Conservation (phyloP, 2,113 vertebrate genomes). For the Atherinomorus stipes region DNA sequence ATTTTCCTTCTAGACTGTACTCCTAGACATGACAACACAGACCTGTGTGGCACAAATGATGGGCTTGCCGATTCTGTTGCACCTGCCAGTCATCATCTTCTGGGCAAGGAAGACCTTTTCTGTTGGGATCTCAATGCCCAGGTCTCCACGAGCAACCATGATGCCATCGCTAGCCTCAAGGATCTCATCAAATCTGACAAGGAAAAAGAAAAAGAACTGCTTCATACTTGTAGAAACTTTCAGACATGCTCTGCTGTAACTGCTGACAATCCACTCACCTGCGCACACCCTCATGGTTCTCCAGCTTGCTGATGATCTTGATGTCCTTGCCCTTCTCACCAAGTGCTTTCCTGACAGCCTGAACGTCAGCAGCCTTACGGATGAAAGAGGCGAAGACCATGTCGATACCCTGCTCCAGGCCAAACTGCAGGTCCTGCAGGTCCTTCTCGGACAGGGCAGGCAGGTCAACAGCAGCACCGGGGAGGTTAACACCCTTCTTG, state of each 20-base stretch:
- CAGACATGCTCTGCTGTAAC: not conserved
- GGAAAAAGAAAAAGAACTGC: not conserved
- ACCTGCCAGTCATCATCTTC: constrained; percentile 99
- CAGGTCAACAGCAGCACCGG: constrained; percentile 92
- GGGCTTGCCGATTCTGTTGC: constrained; percentile 95
- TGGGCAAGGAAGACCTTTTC: constrained; percentile 98
- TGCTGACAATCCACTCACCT: constrained; percentile 78
- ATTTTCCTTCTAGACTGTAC: not conserved
- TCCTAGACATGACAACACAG: not conserved
- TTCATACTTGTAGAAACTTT: not conserved
- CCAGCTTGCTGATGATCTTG: constrained; percentile 98
- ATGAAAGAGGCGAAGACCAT: constrained; percentile 99
- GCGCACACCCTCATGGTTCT: constrained; percentile 97
- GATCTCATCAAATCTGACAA: constrained; percentile 94
- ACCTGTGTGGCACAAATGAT: constrained; percentile 98
- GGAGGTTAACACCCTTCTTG: constrained; percentile 98
- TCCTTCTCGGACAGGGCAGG: constrained; percentile 95
- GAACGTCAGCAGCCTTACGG: constrained; percentile 93
- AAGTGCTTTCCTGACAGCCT: constrained; percentile 91
- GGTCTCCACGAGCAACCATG: constrained; percentile 97
- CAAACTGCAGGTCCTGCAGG: constrained; percentile 93
- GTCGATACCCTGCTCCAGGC: constrained; percentile 94
- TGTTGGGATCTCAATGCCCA: constrained; percentile 97
- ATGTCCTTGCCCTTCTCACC: constrained; percentile 97
- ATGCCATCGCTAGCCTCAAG: constrained; percentile 98